phyloP scores from a whole-genome alignment of 2,797 vertebrate species.

The Brachymystax lenok region DNA sequence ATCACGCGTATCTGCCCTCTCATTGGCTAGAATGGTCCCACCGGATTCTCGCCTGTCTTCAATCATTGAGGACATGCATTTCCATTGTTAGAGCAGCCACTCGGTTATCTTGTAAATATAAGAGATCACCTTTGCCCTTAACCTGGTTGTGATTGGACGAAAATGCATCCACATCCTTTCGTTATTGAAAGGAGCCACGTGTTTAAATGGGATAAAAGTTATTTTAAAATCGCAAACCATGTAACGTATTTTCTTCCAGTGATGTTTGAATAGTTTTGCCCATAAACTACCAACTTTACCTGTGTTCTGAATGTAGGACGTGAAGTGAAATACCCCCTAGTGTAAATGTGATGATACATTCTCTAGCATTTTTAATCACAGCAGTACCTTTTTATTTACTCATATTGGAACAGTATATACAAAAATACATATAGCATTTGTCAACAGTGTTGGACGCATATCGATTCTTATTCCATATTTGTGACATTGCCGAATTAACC shows the following conservation, averaged over 20 bases:
- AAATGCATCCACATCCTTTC: not conserved
- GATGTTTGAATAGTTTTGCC: not conserved
- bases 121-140: not conserved
- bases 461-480: constrained; percentile 13
- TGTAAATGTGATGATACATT: too few relatives aligned
- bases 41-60: too few relatives aligned
- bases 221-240: not conserved
- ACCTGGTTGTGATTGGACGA: not conserved
- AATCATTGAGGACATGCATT: too few relatives aligned
- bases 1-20: too few relatives aligned
- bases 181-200: not conserved
- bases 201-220: too few relatives aligned
- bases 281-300: not conserved
- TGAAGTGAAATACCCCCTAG: too few relatives aligned
- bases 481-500: not conserved
- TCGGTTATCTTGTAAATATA: too few relatives aligned
- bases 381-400: not conserved
- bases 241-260: not conserved
- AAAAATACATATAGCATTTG: not conserved
- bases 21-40: too few relatives aligned
- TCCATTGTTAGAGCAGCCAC: too few relatives aligned
- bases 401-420: not conserved
- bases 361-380: too few relatives aligned
- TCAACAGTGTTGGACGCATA: too few relatives aligned
- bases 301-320: too few relatives aligned